Conservation (phyloP, 2,797 vertebrate genomes). For the Avahi laniger region DNA sequence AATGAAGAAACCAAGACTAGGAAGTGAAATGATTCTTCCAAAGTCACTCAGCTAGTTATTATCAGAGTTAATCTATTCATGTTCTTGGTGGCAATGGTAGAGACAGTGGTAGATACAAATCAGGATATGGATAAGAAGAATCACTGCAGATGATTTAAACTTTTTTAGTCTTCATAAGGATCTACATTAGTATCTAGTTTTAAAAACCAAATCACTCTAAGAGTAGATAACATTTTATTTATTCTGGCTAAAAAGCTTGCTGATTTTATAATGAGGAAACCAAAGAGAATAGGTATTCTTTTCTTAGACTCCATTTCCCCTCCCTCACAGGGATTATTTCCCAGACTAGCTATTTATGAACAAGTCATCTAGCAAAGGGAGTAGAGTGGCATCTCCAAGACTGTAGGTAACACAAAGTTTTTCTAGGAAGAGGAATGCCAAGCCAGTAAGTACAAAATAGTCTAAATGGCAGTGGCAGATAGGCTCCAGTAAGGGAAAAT, state of each 20-base stretch:
- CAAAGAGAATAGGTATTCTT: not conserved
- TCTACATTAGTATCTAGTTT: not conserved
- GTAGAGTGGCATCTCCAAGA: not conserved
- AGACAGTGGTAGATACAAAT: not conserved
- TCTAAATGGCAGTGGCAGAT: not conserved
- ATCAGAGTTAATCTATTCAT: not conserved
- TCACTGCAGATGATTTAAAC: not conserved
- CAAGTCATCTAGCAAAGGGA: not conserved
- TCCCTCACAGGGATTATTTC: not conserved
- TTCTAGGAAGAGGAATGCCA: not conserved
- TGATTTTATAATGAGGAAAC: not conserved
- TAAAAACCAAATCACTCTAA: conserved; percentile 24
- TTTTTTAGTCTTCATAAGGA: not conserved
- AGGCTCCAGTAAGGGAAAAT: not conserved
- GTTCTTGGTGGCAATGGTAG: not conserved
- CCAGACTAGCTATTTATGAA: not conserved
- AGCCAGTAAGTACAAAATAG: not conserved
- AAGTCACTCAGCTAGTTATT: not conserved
- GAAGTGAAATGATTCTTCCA: conserved; percentile 29
- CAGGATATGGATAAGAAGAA: not conserved
- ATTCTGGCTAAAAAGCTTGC: not conserved
- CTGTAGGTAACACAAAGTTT: not conserved
- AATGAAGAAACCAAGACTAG: not conserved
- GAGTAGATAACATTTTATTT: not conserved
- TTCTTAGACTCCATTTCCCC: not conserved